Percentiles rank a stretch among this genome's conserved stretches.
phyloP scores from a whole-genome alignment of 2,113 vertebrate genomes.

The Redunca redunca region DNA sequence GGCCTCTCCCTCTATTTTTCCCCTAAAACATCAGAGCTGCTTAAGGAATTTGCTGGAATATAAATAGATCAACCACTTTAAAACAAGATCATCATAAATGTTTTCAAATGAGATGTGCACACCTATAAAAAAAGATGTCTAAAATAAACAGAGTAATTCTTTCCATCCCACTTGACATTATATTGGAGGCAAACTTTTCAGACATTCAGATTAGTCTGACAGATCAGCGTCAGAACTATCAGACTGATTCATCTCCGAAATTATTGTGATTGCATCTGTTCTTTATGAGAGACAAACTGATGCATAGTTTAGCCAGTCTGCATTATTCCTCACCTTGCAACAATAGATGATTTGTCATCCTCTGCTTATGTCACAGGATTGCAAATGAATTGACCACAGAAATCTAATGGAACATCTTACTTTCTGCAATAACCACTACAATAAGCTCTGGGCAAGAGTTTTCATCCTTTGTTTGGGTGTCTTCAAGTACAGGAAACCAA shows the following conservation, averaged over 20 bases:
- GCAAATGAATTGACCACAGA: neutral
- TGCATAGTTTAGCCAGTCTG: neutral
- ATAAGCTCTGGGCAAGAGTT: neutral
- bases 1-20: neutral
- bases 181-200: neutral
- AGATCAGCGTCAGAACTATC: neutral
- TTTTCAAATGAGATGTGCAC: neutral
- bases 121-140: neutral
- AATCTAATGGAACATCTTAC: neutral
- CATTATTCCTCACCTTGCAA: neutral
- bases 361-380: neutral
- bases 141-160: neutral
- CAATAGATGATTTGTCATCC: neutral
- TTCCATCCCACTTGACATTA: neutral
- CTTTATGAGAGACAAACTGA: neutral
- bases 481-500: neutral
- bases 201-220: neutral
- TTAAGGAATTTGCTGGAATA: neutral
- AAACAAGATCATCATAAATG: neutral
- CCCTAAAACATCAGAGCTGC: neutral
- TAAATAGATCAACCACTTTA: neutral
- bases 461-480: neutral
- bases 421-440: neutral
- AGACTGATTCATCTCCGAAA: neutral
- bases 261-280: neutral